phyloP scores from a whole-genome alignment of 2,888 invertebrate genomes.

The Spisula subtruncata region DNA sequence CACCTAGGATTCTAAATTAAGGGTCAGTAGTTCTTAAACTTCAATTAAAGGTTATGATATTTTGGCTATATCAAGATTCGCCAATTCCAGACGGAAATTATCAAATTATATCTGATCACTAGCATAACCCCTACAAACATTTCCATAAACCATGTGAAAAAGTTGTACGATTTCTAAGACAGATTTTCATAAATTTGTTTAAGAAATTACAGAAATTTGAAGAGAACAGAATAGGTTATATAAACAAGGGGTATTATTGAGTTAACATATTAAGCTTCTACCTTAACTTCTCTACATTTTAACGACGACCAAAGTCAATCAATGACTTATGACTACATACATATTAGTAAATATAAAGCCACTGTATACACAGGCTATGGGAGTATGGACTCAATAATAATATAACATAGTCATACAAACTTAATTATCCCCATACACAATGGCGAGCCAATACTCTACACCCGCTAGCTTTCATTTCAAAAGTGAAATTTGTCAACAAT shows the following conservation, averaged over 20 bases:
- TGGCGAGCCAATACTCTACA: background rate
- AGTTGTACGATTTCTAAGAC: too few relatives aligned
- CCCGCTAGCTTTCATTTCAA: background rate
- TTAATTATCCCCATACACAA: background rate
- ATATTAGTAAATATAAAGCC: constrained; percentile 12
- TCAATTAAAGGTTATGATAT: too few relatives aligned
- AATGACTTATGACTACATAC: background rate
- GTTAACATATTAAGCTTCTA: background rate
- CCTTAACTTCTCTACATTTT: background rate
- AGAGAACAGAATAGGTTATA: background rate
- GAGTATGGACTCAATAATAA: background rate
- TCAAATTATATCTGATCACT: too few relatives aligned
- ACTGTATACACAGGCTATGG: background rate
- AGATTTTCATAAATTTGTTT: background rate
- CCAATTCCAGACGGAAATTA: too few relatives aligned
- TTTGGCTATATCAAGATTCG: too few relatives aligned
- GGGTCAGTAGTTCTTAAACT: too few relatives aligned
- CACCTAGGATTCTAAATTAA: too few relatives aligned
- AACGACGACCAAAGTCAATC: background rate
- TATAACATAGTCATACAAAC: background rate
- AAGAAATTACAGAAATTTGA: background rate
- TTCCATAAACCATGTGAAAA: too few relatives aligned
- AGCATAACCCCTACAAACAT: too few relatives aligned
- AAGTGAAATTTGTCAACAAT: constrained; percentile 20
- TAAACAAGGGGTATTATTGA: background rate